These are phyloP conservation scores for Paramuricea clavata DNA, from an alignment of 92 coral and sea anemone genomes.

Conservation along the genomic window DNA sequence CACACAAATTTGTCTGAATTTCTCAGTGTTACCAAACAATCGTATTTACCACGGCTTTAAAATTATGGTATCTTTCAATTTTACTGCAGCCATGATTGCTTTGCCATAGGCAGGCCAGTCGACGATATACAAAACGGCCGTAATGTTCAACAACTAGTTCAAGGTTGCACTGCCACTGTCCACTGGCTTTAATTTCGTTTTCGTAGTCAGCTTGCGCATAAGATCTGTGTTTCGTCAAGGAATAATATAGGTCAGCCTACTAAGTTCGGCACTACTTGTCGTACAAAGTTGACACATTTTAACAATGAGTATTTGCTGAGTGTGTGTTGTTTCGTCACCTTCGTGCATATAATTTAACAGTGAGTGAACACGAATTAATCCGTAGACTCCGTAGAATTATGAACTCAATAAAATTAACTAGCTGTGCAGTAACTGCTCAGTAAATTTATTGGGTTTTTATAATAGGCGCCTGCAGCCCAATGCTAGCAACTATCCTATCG, in stretches of 20 bases:
- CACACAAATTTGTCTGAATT: too few relatives aligned
- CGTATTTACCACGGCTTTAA: neutral
- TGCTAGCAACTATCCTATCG: too few relatives aligned
- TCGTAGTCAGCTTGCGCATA: neutral
- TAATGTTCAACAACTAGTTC: neutral
- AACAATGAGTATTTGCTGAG: neutral
- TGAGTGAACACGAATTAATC: neutral
- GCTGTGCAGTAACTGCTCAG: too few relatives aligned
- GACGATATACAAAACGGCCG: too few relatives aligned
- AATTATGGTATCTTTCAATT: neutral
- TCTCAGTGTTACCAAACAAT: neutral
- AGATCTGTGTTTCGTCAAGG: neutral
- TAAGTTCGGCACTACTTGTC: neutral
- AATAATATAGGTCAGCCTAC: neutral
- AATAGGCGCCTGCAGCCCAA: too few relatives aligned
- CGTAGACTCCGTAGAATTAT: too few relatives aligned
- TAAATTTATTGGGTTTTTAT: too few relatives aligned
- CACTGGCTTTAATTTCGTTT: too few relatives aligned
- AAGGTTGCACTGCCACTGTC: too few relatives aligned
- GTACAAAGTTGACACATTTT: neutral
- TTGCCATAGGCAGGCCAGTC: too few relatives aligned
- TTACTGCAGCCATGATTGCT: neutral
- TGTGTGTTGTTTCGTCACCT: neutral
- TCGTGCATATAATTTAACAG: conserved; percentile 17
- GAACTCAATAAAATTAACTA: too few relatives aligned